A percentile compares a stretch with the other conserved stretches of the same genome.
phyloP scores from a whole-genome alignment of 2,797 vertebrate species.

The Yasuhikotakia modesta region DNA sequence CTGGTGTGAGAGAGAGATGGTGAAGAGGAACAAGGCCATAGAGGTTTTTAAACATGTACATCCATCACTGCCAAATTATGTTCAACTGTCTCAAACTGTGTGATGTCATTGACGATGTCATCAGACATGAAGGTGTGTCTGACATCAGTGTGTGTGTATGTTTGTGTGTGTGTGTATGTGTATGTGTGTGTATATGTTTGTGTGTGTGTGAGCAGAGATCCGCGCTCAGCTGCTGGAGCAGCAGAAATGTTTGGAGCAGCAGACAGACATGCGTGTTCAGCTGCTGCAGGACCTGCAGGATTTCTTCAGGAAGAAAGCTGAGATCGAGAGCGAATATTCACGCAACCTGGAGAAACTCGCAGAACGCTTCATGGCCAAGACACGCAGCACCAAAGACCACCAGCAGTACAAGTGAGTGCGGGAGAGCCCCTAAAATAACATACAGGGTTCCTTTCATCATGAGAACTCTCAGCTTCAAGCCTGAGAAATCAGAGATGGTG shows the following conservation, averaged over 20 bases:
- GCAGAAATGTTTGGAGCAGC: slow-evolving; percentile 97
- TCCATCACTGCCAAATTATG: slow-evolving; percentile 31
- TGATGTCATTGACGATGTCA: slow-evolving; percentile 11
- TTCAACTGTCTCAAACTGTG: background rate
- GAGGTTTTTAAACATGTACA: no score
- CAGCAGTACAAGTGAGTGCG: slow-evolving; percentile 95
- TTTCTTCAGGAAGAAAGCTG: slow-evolving; percentile 97
- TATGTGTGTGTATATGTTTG: no score
- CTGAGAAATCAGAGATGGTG: slow-evolving; percentile 45
- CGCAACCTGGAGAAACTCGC: slow-evolving; percentile 95
- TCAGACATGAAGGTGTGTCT: background rate
- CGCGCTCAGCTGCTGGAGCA: slow-evolving; percentile 95
- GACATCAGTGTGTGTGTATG: background rate
- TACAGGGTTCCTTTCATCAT: no score
- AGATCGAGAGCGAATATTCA: slow-evolving; percentile 97
- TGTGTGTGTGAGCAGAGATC: slow-evolving; percentile 78
- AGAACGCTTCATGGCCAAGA: slow-evolving; percentile 98
- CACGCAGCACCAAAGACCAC: slow-evolving; percentile 97
- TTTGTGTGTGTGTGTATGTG: no score
- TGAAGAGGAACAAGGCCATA: no score
- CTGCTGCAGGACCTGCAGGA: slow-evolving; percentile 98
- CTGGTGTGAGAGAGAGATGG: slow-evolving; percentile 24
- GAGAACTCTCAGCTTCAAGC: no score
- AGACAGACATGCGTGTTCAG: slow-evolving; percentile 97
- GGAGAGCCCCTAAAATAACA: no score